Evolutionary conservation across 2,113 vertebrate genomes (phyloP), one percentile per base, ranked within the genome.

Genomic region (Cygnus buccinator): DNA sequence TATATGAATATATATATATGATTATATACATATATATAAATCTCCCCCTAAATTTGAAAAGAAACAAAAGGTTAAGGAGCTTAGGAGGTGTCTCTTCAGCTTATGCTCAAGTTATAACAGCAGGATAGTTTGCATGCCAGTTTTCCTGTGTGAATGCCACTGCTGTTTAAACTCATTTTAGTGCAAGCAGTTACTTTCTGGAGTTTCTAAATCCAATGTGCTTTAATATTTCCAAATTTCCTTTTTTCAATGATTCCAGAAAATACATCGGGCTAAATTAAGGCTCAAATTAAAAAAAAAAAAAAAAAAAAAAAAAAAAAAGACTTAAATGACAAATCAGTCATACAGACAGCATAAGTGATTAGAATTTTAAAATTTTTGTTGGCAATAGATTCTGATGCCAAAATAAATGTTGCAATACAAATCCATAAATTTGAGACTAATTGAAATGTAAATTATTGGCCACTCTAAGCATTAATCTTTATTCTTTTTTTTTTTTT

Each of bases 271-370:
- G 75, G 39, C 15, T 86, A 91, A 66, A 63, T 46, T 54, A 89
- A 75, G n/a, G 44, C 93, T 95, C 41, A 95, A 92, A 84, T 84
- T 43, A 43, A 43, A 43, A 44, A 44, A 17, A 14, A 43, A 44
- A 44, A 44, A 17, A 44, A 44, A 17, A 44, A 44, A 44, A 14
- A 43, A 43, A 44, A 44, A 17, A 17, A 44, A 7, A 17, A 44
- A 21, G 65, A 77, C 23, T 93, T 48, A 88, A 94, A 41, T 85
- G 33, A 91, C 23, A 77, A 70, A 84, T 84, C 54, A 65, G 10
- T 46, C n/a, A 57, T 78, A 61, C 80, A 93, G 10, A 87, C 9
- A 94, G 43, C 10, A 41, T 29, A 92, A 70, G n/a, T 74, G 29
- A 58, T 39, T 79, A 14, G 11, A 52, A 77, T 66, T 41, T 54